Evolutionary conservation across 1,140 invertebrate genomes (phyloP).

Genomic region (Bombus polaris): DNA sequence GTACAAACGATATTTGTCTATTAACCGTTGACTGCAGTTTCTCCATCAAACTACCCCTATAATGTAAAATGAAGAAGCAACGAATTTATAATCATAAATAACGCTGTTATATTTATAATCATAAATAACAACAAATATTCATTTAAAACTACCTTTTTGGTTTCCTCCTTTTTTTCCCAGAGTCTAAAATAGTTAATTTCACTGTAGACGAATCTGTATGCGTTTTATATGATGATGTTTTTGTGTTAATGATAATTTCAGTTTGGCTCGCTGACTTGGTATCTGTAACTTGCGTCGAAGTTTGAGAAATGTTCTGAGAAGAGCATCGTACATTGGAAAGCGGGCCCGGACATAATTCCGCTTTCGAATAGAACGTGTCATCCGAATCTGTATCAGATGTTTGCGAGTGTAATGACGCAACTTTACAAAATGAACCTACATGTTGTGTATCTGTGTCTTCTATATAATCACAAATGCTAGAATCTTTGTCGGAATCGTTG

Average conservation of each 20-base stretch:
- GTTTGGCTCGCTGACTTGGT: background rate
- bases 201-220: background rate
- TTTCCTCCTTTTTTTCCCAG: constrained; percentile 63
- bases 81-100: background rate
- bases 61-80: constrained; percentile 52
- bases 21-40: constrained; percentile 70
- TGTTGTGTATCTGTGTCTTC: constrained; percentile 64
- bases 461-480: constrained; percentile 52
- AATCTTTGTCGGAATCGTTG: constrained; percentile 47
- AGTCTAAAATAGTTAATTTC: constrained; percentile 38
- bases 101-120: background rate
- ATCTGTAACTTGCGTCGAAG: constrained; percentile 37
- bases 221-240: constrained; percentile 29
- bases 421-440: too few species aligned
- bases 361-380: constrained; percentile 61
- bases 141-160: constrained; percentile 70
- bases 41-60: constrained; percentile 73
- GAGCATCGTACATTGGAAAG: background rate
- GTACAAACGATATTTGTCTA: constrained; percentile 71
- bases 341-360: background rate
- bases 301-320: constrained; percentile 67
- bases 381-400: constrained; percentile 52
- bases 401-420: background rate
- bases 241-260: constrained; percentile 34
- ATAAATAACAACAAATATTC: background rate